Conservation (phyloP, 2,113 vertebrate species). For the Tichodroma muraria region DNA sequence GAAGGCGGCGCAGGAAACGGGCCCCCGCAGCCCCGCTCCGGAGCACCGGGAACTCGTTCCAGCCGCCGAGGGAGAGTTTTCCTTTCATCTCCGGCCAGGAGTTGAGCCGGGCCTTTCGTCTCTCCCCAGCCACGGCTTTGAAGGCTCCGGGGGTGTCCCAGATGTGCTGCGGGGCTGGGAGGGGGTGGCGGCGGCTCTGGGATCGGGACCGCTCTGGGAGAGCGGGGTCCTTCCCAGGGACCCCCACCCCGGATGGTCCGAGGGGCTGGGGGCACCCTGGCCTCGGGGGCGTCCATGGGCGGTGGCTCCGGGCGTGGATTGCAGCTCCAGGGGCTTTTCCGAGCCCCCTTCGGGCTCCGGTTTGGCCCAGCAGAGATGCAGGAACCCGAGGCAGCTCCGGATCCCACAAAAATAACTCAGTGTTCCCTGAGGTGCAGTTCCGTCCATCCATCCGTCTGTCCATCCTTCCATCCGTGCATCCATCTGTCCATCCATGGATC, state of each 20-base stretch:
- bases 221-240: accelerated
- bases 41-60: slow-evolving; percentile 29
- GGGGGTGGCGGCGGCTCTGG: neutral
- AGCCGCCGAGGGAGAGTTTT: neutral
- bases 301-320: neutral
- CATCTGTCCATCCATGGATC: too few species aligned
- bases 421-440: too few species aligned
- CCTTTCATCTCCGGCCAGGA: slow-evolving; percentile 53
- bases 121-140: slow-evolving; percentile 20
- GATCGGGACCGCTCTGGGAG: too few species aligned
- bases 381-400: neutral
- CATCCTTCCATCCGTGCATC: too few species aligned
- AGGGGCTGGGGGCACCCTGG: neutral
- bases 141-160: slow-evolving; percentile 35
- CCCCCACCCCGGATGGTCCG: too few species aligned
- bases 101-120: slow-evolving; percentile 2
- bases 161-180: slow-evolving; percentile 20
- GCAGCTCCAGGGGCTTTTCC: neutral
- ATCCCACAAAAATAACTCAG: neutral
- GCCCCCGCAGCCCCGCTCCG: neutral
- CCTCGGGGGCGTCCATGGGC: too few species aligned
- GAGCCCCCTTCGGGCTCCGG: neutral
- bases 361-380: neutral
- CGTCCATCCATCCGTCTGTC: neutral
- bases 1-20: neutral